phyloP scores from a whole-genome alignment of 2,113 vertebrate genomes.

The Brienomyrus longianalis region DNA sequence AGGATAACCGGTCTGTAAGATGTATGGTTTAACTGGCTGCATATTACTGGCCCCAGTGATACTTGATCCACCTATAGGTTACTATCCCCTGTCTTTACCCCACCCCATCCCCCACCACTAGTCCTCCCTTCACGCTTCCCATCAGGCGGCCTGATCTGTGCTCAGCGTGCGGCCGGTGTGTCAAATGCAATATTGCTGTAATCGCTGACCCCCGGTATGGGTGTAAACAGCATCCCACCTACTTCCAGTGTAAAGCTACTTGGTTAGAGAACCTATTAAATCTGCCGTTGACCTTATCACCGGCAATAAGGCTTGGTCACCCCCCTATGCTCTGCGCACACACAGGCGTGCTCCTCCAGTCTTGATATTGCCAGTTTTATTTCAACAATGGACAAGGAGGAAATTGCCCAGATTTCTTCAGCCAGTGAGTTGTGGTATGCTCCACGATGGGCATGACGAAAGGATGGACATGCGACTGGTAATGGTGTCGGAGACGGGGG shows the following conservation, averaged over 20 bases:
- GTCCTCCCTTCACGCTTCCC: not conserved
- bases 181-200: not conserved
- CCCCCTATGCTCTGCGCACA: not conserved
- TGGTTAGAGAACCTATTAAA: not conserved
- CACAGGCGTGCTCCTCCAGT: not conserved
- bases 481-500: not conserved
- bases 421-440: not conserved
- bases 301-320: not conserved
- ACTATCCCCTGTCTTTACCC: not conserved
- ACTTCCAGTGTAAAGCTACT: not conserved
- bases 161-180: not conserved
- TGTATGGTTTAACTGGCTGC: not conserved
- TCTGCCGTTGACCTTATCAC: not conserved
- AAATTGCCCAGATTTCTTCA: not conserved
- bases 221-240: not conserved
- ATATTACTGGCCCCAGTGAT: not conserved
- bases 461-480: not conserved
- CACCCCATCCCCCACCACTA: not conserved
- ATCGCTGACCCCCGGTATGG: not conserved
- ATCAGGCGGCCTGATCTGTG: not conserved
- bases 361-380: not conserved
- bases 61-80: not conserved
- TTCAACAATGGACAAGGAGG: not conserved
- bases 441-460: not conserved
- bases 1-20: not conserved